Conservation (phyloP, 2,797 vertebrate genomes). For the Hippopotamyrus pictus region DNA sequence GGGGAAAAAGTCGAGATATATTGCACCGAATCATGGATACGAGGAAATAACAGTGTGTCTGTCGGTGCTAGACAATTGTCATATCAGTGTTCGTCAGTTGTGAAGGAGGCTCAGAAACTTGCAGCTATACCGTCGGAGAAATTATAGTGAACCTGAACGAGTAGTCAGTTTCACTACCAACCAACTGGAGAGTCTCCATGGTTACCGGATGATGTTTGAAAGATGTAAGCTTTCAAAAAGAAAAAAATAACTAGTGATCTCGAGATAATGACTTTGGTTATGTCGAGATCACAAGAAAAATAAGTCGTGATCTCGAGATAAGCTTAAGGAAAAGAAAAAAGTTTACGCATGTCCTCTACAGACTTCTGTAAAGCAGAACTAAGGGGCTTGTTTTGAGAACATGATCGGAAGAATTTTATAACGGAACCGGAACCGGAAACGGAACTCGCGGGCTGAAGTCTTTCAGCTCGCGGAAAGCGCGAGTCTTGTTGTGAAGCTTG, state of each 20-base stretch:
- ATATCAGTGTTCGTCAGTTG: background rate
- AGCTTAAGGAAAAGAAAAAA: background rate
- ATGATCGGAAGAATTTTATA: background rate
- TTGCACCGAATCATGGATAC: background rate
- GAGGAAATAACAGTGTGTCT: background rate
- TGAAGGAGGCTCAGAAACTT: background rate
- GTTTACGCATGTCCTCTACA: too few species aligned
- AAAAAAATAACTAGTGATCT: background rate
- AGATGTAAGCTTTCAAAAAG: background rate
- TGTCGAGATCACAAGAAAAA: too few species aligned
- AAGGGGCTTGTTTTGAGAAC: background rate
- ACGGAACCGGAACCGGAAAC: conserved; percentile 19
- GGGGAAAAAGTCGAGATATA: background rate
- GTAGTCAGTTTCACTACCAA: background rate
- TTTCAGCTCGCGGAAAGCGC: background rate
- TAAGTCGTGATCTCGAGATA: background rate
- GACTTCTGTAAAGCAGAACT: background rate
- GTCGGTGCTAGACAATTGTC: background rate
- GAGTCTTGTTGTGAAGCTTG: background rate
- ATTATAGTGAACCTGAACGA: too few species aligned
- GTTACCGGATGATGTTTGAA: background rate
- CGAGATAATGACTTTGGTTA: background rate
- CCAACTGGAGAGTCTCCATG: background rate
- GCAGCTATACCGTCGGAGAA: background rate
- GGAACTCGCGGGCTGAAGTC: conserved; percentile 4